phyloP scores from a whole-genome alignment of 2,113 vertebrate genomes.

The Erythrocercus mccallii region DNA sequence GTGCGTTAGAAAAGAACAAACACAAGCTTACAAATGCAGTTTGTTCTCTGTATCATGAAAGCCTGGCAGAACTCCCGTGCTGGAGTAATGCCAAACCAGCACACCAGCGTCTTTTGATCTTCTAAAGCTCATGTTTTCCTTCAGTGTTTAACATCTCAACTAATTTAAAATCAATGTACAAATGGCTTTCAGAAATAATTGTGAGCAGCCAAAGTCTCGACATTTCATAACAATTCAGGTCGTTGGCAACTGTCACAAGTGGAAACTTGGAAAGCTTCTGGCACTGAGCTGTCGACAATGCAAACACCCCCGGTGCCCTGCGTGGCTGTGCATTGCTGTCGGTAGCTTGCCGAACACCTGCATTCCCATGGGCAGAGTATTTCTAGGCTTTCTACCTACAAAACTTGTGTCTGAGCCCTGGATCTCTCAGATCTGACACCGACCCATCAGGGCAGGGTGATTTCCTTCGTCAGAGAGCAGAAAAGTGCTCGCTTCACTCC shows the following conservation, averaged over 20 bases:
- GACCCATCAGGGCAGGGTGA: rapidly evolving
- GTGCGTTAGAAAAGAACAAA: not conserved
- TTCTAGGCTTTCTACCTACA: not conserved
- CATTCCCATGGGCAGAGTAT: rapidly evolving
- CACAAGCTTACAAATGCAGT: not conserved
- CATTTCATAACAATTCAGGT: not conserved
- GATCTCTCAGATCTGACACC: too few species aligned
- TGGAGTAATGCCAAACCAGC: not conserved
- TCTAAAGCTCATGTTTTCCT: not conserved
- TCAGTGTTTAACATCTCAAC: not conserved
- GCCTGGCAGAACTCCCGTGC: not conserved
- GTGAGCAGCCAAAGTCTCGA: not conserved
- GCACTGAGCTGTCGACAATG: rapidly evolving
- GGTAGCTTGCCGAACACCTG: not conserved
- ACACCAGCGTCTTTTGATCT: not conserved
- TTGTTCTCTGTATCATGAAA: not conserved
- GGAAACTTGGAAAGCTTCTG: not conserved
- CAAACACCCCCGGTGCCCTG: rapidly evolving
- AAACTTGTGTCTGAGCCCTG: too few species aligned
- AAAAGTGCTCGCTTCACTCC: rapidly evolving
- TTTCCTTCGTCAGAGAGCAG: rapidly evolving
- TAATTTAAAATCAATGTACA: not conserved
- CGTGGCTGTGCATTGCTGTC: rapidly evolving
- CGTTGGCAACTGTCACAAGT: not conserved
- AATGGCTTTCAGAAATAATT: not conserved